A percentile compares a stretch with the other conserved stretches of the same genome.
These are phyloP conservation scores for Aphidius gifuensis DNA, from an alignment of 1,140 invertebrate species.

Conservation along the genomic window DNA sequence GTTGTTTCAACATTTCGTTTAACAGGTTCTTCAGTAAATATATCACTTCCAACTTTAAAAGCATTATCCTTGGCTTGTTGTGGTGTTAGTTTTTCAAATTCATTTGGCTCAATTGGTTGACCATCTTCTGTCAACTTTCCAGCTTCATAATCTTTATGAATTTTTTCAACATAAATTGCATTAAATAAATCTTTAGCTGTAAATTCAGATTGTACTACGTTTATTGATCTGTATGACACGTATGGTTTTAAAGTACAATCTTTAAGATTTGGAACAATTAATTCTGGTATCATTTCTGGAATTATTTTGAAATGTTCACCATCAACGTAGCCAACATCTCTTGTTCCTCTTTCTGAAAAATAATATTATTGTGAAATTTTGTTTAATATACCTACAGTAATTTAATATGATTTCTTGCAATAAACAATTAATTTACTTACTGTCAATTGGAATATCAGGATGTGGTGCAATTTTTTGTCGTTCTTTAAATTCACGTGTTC, in stretches of 20 bases:
- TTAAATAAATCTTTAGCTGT: slow-evolving; percentile 83
- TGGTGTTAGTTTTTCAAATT: slow-evolving; percentile 67
- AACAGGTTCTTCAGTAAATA: slow-evolving; percentile 58
- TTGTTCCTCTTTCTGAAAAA: slow-evolving; percentile 63
- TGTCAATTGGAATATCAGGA: slow-evolving; percentile 62
- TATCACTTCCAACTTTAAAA: slow-evolving; percentile 73
- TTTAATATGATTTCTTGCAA: slow-evolving; percentile 4
- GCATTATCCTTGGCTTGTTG: slow-evolving; percentile 69
- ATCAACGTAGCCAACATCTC: slow-evolving; percentile 58
- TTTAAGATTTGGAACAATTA: slow-evolving; percentile 87
- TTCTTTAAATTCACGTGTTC: slow-evolving; percentile 65
- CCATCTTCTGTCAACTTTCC: slow-evolving; percentile 70
- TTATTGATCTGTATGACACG: slow-evolving; percentile 78
- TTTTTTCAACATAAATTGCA: slow-evolving; percentile 77
- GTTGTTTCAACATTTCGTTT: too few species aligned
- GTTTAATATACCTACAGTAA: neutral
- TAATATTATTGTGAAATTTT: neutral
- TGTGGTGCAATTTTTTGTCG: slow-evolving; percentile 57
- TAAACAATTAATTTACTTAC: slow-evolving; percentile 46
- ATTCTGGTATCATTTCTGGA: slow-evolving; percentile 88
- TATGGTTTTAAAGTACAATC: slow-evolving; percentile 83
- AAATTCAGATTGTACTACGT: slow-evolving; percentile 75
- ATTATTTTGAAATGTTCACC: slow-evolving; percentile 62
- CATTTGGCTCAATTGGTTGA: slow-evolving; percentile 66
- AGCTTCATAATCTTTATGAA: slow-evolving; percentile 72